Evolutionary conservation across 1,140 invertebrate genomes (phyloP).

Genomic region (Sarcophaga peregrina): DNA sequence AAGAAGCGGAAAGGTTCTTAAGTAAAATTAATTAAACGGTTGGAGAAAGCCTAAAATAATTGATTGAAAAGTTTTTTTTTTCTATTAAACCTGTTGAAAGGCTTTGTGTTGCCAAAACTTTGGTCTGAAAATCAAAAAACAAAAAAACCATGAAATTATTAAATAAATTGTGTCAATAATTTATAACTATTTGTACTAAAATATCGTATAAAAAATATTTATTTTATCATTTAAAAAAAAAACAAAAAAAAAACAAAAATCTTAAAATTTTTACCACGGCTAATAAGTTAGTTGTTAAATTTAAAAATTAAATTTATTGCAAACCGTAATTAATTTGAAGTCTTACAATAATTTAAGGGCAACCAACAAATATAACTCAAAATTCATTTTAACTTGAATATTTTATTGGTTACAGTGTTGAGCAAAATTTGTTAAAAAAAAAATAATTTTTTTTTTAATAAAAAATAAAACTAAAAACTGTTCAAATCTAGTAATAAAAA

Average conservation of each 20-base stretch:
- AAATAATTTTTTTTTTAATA: background rate
- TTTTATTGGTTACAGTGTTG: background rate
- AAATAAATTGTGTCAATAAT: background rate
- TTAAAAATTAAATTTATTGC: background rate
- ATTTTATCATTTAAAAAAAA: background rate
- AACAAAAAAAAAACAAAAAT: background rate
- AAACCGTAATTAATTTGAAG: too few relatives aligned
- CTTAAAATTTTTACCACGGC: background rate
- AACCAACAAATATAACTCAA: background rate
- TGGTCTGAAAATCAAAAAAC: background rate
- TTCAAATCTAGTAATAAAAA: background rate
- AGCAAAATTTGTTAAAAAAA: slow-evolving; percentile 9
- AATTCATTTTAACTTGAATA: background rate
- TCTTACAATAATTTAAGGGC: background rate
- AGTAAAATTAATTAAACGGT: background rate
- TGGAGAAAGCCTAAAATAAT: too few relatives aligned
- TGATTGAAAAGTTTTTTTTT: too few relatives aligned
- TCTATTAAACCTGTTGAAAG: too few relatives aligned
- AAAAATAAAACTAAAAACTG: background rate
- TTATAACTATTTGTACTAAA: background rate
- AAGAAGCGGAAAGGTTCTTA: background rate
- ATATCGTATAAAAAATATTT: background rate
- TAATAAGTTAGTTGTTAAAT: background rate
- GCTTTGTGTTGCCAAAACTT: background rate
- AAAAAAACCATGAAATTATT: background rate